These are phyloP conservation scores for Scyliorhinus canicula DNA, from an alignment of 2,797 vertebrate genomes.

Conservation along the genomic window DNA sequence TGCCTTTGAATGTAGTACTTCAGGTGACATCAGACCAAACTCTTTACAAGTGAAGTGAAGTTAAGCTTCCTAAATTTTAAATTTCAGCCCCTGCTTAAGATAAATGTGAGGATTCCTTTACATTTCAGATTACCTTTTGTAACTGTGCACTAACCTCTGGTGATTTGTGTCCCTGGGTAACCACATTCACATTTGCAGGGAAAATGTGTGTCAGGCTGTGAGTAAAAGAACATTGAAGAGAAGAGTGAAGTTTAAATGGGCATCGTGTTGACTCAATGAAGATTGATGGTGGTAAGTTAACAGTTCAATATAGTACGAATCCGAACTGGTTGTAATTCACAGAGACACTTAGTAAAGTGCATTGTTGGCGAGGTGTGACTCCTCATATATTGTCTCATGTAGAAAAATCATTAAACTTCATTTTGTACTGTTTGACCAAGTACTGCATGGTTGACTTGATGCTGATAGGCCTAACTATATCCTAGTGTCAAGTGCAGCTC, in stretches of 20 bases:
- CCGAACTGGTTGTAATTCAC: background rate
- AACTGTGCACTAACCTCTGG: background rate
- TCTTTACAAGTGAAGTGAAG: background rate
- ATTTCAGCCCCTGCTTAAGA: background rate
- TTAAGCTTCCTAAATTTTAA: background rate
- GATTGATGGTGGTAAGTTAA: background rate
- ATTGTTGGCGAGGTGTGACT: background rate
- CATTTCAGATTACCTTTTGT: background rate
- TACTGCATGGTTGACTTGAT: background rate
- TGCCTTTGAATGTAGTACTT: background rate
- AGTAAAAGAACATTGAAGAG: background rate
- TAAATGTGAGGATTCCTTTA: background rate
- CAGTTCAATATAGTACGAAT: background rate
- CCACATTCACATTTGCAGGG: background rate
- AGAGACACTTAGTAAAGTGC: background rate
- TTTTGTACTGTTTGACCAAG: background rate
- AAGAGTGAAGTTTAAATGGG: background rate
- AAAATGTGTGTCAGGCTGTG: background rate
- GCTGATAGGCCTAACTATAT: background rate
- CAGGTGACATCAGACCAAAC: background rate
- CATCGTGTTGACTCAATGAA: background rate
- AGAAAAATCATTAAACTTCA: background rate
- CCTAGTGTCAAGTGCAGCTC: background rate
- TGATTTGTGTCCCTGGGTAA: background rate
- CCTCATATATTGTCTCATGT: background rate